Evolutionary conservation across 2,888 invertebrate species (phyloP).

Genomic region (Cheilosia soror): DNA sequence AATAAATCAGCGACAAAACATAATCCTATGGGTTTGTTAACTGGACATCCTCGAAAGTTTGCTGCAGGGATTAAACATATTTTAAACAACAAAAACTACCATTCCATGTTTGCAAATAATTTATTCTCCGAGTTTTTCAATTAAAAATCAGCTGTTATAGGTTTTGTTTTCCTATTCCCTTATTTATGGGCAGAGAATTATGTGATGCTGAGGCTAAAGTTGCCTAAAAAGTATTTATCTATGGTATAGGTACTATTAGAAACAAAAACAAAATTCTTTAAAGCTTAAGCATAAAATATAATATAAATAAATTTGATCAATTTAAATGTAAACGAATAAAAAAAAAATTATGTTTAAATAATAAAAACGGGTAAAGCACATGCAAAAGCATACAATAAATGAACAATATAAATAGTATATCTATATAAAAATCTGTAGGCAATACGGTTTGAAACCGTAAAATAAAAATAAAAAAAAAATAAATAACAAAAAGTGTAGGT

Average conservation of each 20-base stretch:
- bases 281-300: conserved; percentile 47
- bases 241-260: conserved; percentile 5
- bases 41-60: too few species aligned
- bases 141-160: conserved; percentile 45
- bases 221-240: conserved; percentile 16
- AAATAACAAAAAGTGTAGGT: conserved; percentile 21
- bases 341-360: conserved; percentile 18
- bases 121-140: conserved; percentile 39
- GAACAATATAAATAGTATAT: conserved; percentile 23
- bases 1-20: too few species aligned
- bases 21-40: too few species aligned
- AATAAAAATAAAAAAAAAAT: conserved; percentile 49
- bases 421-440: conserved; percentile 9
- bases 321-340: conserved; percentile 27
- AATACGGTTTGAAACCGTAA: conserved; percentile 60
- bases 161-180: not conserved
- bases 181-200: conserved; percentile 26
- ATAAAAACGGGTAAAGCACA: conserved; percentile 52
- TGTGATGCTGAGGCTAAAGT: conserved; percentile 22
- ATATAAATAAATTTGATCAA: conserved; percentile 49
- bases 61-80: too few species aligned
- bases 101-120: conserved; percentile 32
- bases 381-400: conserved; percentile 61
- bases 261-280: conserved; percentile 14
- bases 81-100: not conserved